These are phyloP conservation scores for Callipepla californica DNA, from an alignment of 2,113 vertebrate genomes.

Conservation along the genomic window DNA sequence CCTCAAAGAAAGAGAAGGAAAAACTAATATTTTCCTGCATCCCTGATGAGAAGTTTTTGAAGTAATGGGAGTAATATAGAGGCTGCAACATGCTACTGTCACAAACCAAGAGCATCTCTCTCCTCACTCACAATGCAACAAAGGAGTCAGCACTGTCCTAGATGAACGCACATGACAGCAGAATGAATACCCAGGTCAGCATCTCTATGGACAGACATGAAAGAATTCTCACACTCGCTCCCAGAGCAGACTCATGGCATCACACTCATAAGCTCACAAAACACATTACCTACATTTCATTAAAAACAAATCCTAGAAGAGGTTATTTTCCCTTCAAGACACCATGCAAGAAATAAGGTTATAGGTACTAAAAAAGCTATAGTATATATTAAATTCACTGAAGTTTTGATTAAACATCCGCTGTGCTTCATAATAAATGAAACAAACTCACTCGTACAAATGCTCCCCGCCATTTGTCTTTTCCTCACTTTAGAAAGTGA, in stretches of 20 bases:
- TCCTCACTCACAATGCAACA: rapidly evolving
- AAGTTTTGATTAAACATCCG: conserved; percentile 60
- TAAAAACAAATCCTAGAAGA: conserved; percentile 51
- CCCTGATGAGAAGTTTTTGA: background rate
- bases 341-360: conserved; percentile 59
- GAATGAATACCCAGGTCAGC: background rate
- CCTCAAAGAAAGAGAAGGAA: background rate
- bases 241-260: background rate
- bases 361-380: conserved; percentile 43
- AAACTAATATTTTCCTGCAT: background rate
- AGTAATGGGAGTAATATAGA: rapidly evolving
- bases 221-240: background rate
- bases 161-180: background rate
- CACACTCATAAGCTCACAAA: background rate
- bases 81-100: background rate
- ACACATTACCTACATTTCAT: conserved; percentile 27
- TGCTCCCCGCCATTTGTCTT: background rate
- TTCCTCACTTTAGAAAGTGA: background rate
- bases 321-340: conserved; percentile 52
- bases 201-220: background rate
- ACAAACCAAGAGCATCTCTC: background rate
- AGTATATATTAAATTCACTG: conserved; percentile 42
- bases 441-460: background rate
- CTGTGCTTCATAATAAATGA: background rate
- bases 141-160: background rate